Base-by-base conservation (phyloP, 1,140 invertebrate genomes). In the Drosophila guanche region DNA sequence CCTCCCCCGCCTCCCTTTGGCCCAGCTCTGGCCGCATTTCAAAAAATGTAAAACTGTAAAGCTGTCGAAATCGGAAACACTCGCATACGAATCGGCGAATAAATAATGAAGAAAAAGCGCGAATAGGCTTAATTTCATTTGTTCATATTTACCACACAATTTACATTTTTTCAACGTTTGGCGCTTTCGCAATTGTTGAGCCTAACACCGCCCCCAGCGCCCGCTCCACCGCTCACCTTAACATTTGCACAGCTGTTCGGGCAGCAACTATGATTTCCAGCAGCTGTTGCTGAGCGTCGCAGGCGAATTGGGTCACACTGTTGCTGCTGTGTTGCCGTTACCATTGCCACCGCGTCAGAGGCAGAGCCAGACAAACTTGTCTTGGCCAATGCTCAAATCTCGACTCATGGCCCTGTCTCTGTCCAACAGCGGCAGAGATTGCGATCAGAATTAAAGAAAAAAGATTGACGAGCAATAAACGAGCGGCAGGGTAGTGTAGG, bases 221-320 rank as follows among this genome's bases (percentile, higher is more conserved):
- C 46, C 33, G 10, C 8, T 23, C 45, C 23, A 23, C 47, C 51
- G 43, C 47, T 53, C 51, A 66, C 56, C 71, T 40, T 61, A 52
- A 40, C 61, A 62, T 63, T 76, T 71, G 70, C 79, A 84, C 79
- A 86, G 78, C 83, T 86, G 83, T 83, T 83, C 51, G 48, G 54
- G 41, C 40, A 58, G 61, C 50, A 25, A 68, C 54, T 68, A 55
- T 67, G 61, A 74, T 76, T 76, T 74, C 51, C 41, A 70, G 53
- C 62, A 61, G 76, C 70, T 59, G 57, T 53, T 69, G 52, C 74
- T 84, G 53, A 43, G 58, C 76, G 53, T 68, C 57, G 63, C 57
- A 56, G 40, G 43, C 45, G 68, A 86, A 86, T 86, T 86, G 78
- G 81, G 81, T 86, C 81, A 86, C 78, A 75, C 78, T 61, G 77